Evolutionary conservation across 2,888 invertebrate genomes (phyloP).

Genomic region (Drosophila nr. perissopoda): DNA sequence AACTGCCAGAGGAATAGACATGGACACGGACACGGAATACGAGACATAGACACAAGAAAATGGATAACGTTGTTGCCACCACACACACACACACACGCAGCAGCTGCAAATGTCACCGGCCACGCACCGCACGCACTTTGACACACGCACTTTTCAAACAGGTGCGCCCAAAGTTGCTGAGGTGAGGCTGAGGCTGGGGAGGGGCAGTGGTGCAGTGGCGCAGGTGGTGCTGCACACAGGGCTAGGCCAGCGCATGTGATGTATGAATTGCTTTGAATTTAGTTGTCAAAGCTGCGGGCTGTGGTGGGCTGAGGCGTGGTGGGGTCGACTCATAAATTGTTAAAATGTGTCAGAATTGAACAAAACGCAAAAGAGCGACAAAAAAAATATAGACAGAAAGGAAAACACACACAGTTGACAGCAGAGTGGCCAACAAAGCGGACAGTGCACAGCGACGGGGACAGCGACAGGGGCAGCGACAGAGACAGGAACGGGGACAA

Average conservation of each 20-base stretch:
- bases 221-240: conserved; percentile 8
- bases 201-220: neutral
- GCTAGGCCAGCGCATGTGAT: conserved; percentile 56
- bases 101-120: conserved; percentile 63
- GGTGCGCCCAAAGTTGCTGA: conserved; percentile 47
- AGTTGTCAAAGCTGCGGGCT: conserved; percentile 78
- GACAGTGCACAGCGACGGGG: conserved; percentile 37
- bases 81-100: conserved; percentile 25
- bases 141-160: conserved; percentile 77
- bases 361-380: conserved; percentile 58
- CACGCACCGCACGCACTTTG: conserved; percentile 78
- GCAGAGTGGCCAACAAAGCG: conserved; percentile 61
- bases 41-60: conserved; percentile 6
- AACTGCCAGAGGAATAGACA: conserved; percentile 71
- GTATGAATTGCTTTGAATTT: conserved; percentile 83
- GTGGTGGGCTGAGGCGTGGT: conserved; percentile 17
- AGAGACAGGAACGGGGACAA: conserved; percentile 1
- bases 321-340: conserved; percentile 77
- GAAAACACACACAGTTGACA: conserved; percentile 46
- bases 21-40: conserved; percentile 55
- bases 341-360: conserved; percentile 72
- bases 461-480: neutral
- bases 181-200: neutral
- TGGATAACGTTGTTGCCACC: conserved; percentile 52
- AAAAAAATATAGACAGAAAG: conserved; percentile 15